Evolutionary conservation across 2,888 invertebrate species (phyloP), one percentile per base, ranked within the genome.

Genomic region (Himalopsyche anomala): DNA sequence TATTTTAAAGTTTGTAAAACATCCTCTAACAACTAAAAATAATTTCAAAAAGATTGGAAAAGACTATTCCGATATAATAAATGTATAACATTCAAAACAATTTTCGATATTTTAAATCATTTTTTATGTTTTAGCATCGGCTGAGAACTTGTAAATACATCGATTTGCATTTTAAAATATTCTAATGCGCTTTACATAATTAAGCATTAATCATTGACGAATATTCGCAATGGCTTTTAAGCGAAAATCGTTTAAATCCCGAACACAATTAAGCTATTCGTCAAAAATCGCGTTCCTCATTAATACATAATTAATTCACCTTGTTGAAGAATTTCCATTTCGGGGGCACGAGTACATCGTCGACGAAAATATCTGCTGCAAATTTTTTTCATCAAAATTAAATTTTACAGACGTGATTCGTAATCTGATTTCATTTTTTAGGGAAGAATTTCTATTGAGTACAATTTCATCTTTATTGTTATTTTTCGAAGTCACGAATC

Each of bases 261-360:
- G 19, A 62, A 62, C 62, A 62, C 62, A 62, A 62, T 62, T 62
- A 62, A 62, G 62, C 28, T n/a, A 62, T 62, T 62, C 62, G 62
- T 62, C 62, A 62, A 62, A 62, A 62, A 62, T 62, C 62, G 62
- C 62, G 62, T 62, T 62, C 62, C 62, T 62, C 62, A 62, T 62
- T 62, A 62, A 62, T 62, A 62, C n/a, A 62, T 62, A 62, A 62
- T 62, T 62, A 62, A 62, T 62, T 62, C 62, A 62, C 62, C 62
- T 62, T 62, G 62, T 19, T 62, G 62, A 62, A 62, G 62, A 62
- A 62, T 62, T 62, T 62, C 62, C 62, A 62, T 62, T 62, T 19
- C 8, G 9, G 62, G 19, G 28, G 62, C 19, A 19, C 19, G 8
- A n/a, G 56, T 56, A 56, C 56, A 56, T 56, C 56, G 62, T 4